A percentile compares a stretch with the other conserved stretches of the same genome.
Conservation (phyloP, 2,888 invertebrate genomes). For the Machimus rusticus region DNA sequence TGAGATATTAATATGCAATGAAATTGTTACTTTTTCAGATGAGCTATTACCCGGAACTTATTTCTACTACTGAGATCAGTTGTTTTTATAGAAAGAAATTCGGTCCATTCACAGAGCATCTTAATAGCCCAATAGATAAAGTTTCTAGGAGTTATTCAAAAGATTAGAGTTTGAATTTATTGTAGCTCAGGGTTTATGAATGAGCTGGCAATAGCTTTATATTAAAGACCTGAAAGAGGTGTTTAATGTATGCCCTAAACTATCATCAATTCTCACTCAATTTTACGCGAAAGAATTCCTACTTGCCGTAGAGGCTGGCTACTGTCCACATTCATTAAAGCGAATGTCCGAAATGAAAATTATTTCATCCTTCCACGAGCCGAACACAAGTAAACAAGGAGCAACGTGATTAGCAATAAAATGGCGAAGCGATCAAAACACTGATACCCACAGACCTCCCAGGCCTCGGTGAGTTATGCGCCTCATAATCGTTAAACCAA, state of each 20-base stretch:
- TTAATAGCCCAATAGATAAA: no score
- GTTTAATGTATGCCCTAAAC: not conserved
- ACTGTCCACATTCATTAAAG: not conserved
- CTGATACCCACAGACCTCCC: not conserved
- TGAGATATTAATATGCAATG: no score
- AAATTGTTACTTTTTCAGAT: no score
- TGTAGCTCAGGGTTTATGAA: no score
- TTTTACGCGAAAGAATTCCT: not conserved
- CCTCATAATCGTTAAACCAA: not conserved
- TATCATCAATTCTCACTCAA: not conserved
- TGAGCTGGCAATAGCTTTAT: not conserved
- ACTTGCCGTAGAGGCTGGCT: not conserved
- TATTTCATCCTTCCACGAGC: not conserved
- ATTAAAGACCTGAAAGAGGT: not conserved
- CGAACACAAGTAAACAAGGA: not conserved
- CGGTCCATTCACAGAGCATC: no score
- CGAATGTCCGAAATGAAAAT: not conserved
- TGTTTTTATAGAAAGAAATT: no score
- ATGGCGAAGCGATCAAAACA: not conserved
- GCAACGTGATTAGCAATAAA: slow-evolving; percentile 8
- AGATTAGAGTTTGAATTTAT: no score
- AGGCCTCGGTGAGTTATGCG: not conserved
- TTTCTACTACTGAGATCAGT: no score
- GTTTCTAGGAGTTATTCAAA: no score
- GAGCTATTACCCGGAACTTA: no score